Base-by-base conservation (phyloP, 2,888 invertebrate species). In the Volucella bombylans region DNA sequence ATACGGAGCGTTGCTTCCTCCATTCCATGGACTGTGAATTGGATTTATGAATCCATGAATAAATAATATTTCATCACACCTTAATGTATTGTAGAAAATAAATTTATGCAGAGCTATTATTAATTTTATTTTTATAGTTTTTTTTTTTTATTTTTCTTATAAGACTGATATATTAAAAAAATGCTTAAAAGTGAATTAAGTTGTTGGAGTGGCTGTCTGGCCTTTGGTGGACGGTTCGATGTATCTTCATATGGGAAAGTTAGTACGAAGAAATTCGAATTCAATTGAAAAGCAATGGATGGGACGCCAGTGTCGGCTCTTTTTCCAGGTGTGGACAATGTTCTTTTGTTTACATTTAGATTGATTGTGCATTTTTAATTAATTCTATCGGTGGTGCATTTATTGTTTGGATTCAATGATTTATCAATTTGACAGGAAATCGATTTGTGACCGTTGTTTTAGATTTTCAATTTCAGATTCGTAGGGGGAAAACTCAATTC, bases 21-120 rank as follows among this genome's bases (percentile, higher is more conserved):
- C 31, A 31, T 31, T 31, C 52, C 55, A 23, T 49, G 55, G 49
- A 14, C 14, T 55, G 9, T 49, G 31, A 6, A 31, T 71, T 50
- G 50, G 41, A 71, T 74, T 55, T 59, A 65, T 65, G 74, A 67
- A 65, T 74, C 31, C 38, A 74, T 74, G 74, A 74, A 74, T 74
- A 74, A 50, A 15, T 59, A 50, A 65, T 57, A 38, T 45, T 65
- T 59, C 41, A 43, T 67, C 74, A 74, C 65, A 67, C 65, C 31
- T 69, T 68, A 15, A 18, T 54, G 38, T 18, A 18, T 18, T 18
- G 18, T 31, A 31, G 47, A 45, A 47, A 38, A 38, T 47, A 18
- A 41, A 65, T 69, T 69, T 39, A 69, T 69, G 38, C 69, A 69
- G 23, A 31, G 0, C 31, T 31, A 31, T 6, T 6, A 31, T 31